Base-by-base conservation (phyloP, 2,797 vertebrate species). In the Lemur catta region DNA sequence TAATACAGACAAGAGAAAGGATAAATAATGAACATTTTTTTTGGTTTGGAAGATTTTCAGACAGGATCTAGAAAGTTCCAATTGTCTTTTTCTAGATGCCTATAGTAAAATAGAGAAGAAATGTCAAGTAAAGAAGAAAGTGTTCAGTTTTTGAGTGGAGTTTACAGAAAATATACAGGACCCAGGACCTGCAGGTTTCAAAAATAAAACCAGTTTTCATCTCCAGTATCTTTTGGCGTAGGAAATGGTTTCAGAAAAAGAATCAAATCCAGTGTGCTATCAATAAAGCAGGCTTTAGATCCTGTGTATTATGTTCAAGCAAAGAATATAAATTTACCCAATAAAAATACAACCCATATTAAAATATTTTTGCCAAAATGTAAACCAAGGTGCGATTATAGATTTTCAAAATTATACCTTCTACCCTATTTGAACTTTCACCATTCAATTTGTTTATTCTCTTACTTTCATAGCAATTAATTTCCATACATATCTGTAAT, bases 161-260 rank as follows among this genome's bases (percentile, higher is more conserved):
- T 76, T 94, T 84, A 35, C 17, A 59, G 14, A 9, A 95, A 79
- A 26, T 50, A 61, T 78, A 17, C 50, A 78, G 24, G n/a, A 61
- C 28, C 3, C 30, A 41, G 55, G 74, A 95, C 26, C 81, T 84
- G 3, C 6, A 78, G 7, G 24, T 52, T 92, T 84, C 52, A 92
- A 72, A 92, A 89, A 84, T 71, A 81, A 95, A 80, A 52, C 38
- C 18, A 43, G 5, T 85, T 93, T 96, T 97, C 33, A 72, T 82
- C 43, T 90, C 52, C 35, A 65, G 12, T 61, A 67, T 28, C 11
- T 93, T 26, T 93, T 94, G 72, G 52, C 92, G 8, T 81, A 78
- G 76, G 9, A 91, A 52, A 35, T 85, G 22, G 7, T 95, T 69
- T 97, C 33, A 67, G 74, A 41, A 26, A 87, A 86, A 90, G 30